Evolutionary conservation across 92 coral and sea anemone genomes (phyloP), one percentile per base, ranked within the genome.

Genomic region (Plumapathes pennacea): DNA sequence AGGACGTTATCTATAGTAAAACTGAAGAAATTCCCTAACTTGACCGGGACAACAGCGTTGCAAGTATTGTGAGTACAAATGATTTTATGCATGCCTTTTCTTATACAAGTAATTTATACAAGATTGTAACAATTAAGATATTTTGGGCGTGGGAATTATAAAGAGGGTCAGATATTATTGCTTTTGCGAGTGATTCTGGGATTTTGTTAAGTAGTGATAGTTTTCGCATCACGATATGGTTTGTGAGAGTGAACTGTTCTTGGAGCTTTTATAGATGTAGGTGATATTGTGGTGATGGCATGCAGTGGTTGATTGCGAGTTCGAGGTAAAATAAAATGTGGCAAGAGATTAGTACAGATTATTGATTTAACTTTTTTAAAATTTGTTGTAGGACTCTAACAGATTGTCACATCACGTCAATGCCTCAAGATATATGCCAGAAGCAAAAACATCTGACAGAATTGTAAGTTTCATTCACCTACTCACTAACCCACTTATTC

Each of bases 11-110:
- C 61, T 8, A 51, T 51, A 41, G 68, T 73, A 18, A 76, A 71
- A 36, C 60, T 90, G 5, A 46, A 50, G 11, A 71, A 57, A 37
- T 90, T 90, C 63, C 97, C 97, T 1, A 86, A 90, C 54, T 47
- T 90, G 63, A 90, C 97, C 12, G 97, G 97, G 5, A 67, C 90
- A 32, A 38, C 62, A 7, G 57, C 83, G 25, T 65, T 90, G 5
- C 50, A 72, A 33, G 28, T 31, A n/a, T 58, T 90, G 97, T 90
- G 82, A 57, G 97, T 90, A 25, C 23, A n/a, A n/a, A n/a, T n/a
- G n/a, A n/a, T n/a, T n/a, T n/a, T n/a, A n/a, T n/a, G n/a, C n/a
- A n/a, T n/a, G n/a, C n/a, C n/a, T n/a, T n/a, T n/a, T n/a, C n/a
- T n/a, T n/a, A n/a, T n/a, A n/a, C n/a, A n/a, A n/a, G n/a, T n/a